Percentiles rank a stretch among this genome's conserved stretches.
Evolutionary conservation across 2,113 vertebrate genomes (phyloP).

Genomic region (Delphinapterus leucas): DNA sequence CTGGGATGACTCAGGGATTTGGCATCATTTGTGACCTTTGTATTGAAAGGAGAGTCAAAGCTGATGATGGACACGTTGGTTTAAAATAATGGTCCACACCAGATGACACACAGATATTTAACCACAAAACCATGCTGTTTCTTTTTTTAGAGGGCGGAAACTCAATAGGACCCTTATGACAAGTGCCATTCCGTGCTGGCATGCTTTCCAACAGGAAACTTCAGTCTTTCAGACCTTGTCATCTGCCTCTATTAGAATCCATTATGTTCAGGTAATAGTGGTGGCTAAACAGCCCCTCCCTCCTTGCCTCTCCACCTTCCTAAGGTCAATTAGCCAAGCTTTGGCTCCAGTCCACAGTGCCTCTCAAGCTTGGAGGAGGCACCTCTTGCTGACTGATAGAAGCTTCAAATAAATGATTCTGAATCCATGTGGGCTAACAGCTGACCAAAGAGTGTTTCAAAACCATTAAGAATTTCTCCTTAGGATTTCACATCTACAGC

Average conservation of each 20-base stretch:
- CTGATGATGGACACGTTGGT: background rate
- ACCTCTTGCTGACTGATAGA: background rate
- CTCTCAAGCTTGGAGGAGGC: background rate
- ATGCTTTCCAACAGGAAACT: conserved; percentile 40
- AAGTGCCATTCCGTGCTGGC: background rate
- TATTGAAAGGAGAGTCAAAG: background rate
- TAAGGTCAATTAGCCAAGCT: background rate
- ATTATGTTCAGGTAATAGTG: background rate
- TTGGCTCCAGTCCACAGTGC: background rate
- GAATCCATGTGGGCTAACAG: background rate
- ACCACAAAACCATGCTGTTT: background rate
- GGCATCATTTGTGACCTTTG: background rate
- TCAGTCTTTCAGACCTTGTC: background rate
- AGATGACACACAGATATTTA: background rate
- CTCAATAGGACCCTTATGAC: background rate
- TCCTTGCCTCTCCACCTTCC: conserved; percentile 10
- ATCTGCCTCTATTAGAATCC: background rate
- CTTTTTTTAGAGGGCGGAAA: background rate
- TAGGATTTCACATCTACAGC: background rate
- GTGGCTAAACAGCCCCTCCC: background rate
- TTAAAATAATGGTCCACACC: background rate
- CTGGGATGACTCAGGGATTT: background rate
- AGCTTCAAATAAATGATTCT: background rate
- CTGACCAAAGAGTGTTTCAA: background rate
- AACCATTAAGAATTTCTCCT: background rate